These are phyloP conservation scores for Philotrypesis tridentata DNA, from an alignment of 1,140 invertebrate species.

Conservation along the genomic window DNA sequence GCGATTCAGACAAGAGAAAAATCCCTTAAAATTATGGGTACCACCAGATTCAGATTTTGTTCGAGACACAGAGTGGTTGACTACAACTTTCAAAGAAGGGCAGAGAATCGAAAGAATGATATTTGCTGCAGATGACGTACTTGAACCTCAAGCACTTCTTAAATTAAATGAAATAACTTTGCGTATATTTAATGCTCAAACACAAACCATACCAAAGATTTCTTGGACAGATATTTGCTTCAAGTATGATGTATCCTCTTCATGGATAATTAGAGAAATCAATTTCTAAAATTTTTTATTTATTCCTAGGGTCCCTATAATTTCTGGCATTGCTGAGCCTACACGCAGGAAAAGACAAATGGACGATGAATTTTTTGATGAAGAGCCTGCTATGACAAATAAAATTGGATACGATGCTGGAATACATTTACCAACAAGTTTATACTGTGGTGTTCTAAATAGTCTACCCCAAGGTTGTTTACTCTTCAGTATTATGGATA, in stretches of 20 bases:
- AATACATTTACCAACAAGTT: constrained; percentile 71
- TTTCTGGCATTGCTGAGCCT: constrained; percentile 51
- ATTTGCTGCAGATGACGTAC: constrained; percentile 79
- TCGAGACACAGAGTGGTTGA: constrained; percentile 82
- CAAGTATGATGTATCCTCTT: constrained; percentile 71
- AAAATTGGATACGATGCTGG: constrained; percentile 72
- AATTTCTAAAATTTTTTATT: constrained; percentile 19
- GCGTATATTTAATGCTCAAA: constrained; percentile 56
- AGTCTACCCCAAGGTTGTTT: constrained; percentile 77
- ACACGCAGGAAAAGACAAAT: constrained; percentile 56
- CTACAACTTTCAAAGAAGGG: constrained; percentile 79
- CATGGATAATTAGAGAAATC: background rate
- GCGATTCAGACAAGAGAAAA: constrained; percentile 73
- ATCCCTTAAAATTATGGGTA: constrained; percentile 85
- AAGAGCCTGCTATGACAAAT: constrained; percentile 54
- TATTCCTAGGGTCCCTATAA: constrained; percentile 65
- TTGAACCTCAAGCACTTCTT: constrained; percentile 74
- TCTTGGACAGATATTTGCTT: constrained; percentile 80
- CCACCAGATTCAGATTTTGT: constrained; percentile 80
- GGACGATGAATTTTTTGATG: constrained; percentile 66
- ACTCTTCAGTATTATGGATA: constrained; percentile 79
- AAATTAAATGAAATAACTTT: constrained; percentile 69
- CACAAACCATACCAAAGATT: constrained; percentile 61
- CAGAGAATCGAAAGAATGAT: constrained; percentile 78
- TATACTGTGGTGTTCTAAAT: constrained; percentile 77